Evolutionary conservation across 2,888 invertebrate species (phyloP).

Genomic region (Gerris lacustris): DNA sequence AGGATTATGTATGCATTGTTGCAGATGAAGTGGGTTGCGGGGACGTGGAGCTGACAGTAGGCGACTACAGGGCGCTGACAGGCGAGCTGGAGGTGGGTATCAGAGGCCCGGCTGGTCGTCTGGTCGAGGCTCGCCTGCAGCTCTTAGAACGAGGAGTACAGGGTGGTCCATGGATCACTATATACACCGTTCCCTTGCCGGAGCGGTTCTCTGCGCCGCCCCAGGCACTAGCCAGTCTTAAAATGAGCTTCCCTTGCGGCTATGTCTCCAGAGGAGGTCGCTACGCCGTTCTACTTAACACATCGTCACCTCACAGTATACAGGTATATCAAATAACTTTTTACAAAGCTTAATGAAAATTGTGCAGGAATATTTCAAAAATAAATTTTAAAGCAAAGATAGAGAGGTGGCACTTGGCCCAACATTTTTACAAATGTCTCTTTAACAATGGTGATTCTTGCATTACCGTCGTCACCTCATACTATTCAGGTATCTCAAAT

Average conservation of each 20-base stretch:
- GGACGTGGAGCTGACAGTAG: constrained; percentile 45
- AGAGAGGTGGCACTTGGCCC: background rate
- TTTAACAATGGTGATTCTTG: too few relatives aligned
- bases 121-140: constrained; percentile 22
- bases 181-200: constrained; percentile 19
- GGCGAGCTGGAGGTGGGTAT: constrained; percentile 66
- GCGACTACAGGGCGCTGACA: constrained; percentile 61
- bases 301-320: constrained; percentile 2
- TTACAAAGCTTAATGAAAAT: background rate
- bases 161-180: constrained; percentile 10
- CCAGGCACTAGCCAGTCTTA: constrained; percentile 15
- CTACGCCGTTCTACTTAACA: constrained; percentile 43
- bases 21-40: constrained; percentile 24
- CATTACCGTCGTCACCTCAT: background rate
- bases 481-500: background rate
- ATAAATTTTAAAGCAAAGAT: background rate
- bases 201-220: constrained; percentile 11
- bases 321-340: background rate
- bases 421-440: background rate
- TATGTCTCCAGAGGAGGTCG: constrained; percentile 60
- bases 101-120: constrained; percentile 36
- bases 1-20: constrained; percentile 13
- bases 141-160: constrained; percentile 22
- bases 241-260: constrained; percentile 47
- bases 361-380: background rate